Percentiles rank a stretch among this genome's conserved stretches.
Evolutionary conservation across 64 coral and sea anemone species (phyloP).

Genomic region (Pocillopora verrucosa): DNA sequence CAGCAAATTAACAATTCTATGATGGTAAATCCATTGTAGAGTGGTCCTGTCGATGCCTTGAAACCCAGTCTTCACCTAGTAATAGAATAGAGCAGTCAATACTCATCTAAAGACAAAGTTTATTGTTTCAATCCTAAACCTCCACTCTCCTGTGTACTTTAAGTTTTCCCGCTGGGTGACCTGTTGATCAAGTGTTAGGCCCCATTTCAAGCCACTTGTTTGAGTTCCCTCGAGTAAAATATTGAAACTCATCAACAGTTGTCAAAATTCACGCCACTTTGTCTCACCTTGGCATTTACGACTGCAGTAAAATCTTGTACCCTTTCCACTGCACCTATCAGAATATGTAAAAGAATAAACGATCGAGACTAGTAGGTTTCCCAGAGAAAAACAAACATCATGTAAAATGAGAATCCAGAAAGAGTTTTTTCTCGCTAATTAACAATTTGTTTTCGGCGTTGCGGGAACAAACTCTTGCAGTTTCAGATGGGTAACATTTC

Average conservation of each 20-base stretch:
- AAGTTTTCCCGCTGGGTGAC: too few relatives aligned
- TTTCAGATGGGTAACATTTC: too few relatives aligned
- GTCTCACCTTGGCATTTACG: slow-evolving; percentile 57
- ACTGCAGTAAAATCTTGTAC: slow-evolving; percentile 68
- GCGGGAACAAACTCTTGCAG: too few relatives aligned
- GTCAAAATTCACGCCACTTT: not conserved
- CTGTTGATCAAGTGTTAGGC: too few relatives aligned
- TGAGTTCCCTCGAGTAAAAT: not conserved
- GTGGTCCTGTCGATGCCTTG: slow-evolving; percentile 29
- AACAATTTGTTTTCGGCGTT: too few relatives aligned
- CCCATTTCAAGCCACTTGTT: not conserved
- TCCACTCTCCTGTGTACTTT: too few relatives aligned
- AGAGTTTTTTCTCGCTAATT: too few relatives aligned
- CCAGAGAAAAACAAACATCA: not conserved
- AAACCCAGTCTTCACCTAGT: slow-evolving; percentile 52
- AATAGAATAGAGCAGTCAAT: not conserved
- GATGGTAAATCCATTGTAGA: slow-evolving; percentile 20
- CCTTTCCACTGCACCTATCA: slow-evolving; percentile 55
- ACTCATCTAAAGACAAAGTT: too few relatives aligned
- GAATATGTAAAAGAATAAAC: not conserved
- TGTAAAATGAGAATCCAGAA: not conserved
- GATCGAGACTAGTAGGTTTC: too few relatives aligned
- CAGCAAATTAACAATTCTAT: not conserved
- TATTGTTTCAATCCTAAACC: not conserved
- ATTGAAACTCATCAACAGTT: not conserved